Percentiles rank a stretch among this genome's conserved stretches.
These are phyloP conservation scores for Cephalotes varians DNA, from an alignment of 2,888 invertebrate species.

Conservation along the genomic window DNA sequence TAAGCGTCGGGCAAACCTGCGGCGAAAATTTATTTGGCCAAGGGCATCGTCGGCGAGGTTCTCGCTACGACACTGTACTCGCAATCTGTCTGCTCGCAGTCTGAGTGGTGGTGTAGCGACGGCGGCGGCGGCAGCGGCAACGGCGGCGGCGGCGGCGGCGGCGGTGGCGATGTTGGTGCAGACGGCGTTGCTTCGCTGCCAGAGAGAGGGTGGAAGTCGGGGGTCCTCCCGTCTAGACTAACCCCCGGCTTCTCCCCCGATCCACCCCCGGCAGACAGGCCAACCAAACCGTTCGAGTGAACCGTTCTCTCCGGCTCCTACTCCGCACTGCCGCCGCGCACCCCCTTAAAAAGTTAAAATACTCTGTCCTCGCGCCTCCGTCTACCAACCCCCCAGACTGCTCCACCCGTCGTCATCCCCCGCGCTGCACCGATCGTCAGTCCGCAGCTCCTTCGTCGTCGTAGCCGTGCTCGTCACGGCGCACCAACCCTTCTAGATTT, in stretches of 20 bases:
- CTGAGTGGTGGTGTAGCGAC: conserved; percentile 75
- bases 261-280: conserved; percentile 81
- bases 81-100: conserved; percentile 83
- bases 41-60: conserved; percentile 38
- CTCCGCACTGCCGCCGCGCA: conserved; percentile 71
- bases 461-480: conserved; percentile 33
- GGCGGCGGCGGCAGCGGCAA: conserved; percentile 52
- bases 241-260: conserved; percentile 72
- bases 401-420: conserved; percentile 41
- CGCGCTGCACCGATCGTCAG: conserved; percentile 63
- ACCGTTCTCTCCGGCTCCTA: conserved; percentile 77
- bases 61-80: conserved; percentile 82
- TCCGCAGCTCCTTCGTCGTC: conserved; percentile 60
- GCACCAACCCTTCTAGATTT: conserved; percentile 79
- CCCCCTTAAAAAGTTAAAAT: conserved; percentile 83
- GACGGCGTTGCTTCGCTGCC: conserved; percentile 68
- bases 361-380: conserved; percentile 79
- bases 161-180: conserved; percentile 64
- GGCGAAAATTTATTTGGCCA: conserved; percentile 53
- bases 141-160: conserved; percentile 54
- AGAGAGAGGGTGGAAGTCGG: conserved; percentile 75
- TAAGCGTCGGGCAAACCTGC: not conserved
- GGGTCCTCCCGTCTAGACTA: conserved; percentile 84
- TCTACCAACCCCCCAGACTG: conserved; percentile 66
- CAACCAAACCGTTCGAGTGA: conserved; percentile 84